A percentile compares a stretch with the other conserved stretches of the same genome.
phyloP scores from a whole-genome alignment of 2,888 invertebrate species.

The Andrena bicolor region DNA sequence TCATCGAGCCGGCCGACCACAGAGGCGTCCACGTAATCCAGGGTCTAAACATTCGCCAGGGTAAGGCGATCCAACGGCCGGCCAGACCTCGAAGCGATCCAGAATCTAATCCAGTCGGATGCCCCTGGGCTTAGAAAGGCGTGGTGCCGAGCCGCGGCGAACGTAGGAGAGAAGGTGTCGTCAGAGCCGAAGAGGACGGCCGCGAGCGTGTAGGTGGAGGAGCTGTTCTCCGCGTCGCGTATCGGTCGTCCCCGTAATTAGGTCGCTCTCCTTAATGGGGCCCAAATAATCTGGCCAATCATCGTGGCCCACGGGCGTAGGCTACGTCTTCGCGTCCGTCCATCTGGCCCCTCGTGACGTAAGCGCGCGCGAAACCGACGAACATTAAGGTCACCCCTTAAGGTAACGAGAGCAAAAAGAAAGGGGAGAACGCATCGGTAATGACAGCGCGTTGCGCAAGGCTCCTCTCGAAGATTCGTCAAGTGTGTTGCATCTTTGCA shows the following conservation, averaged over 20 bases:
- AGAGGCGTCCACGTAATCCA: conserved; percentile 43
- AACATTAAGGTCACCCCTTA: conserved; percentile 61
- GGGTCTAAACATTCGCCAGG: conserved; percentile 57
- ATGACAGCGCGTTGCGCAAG: conserved; percentile 32
- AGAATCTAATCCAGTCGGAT: conserved; percentile 76
- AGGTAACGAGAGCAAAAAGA: conserved; percentile 21
- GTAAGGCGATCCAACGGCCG: conserved; percentile 56
- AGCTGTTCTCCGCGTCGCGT: conserved; percentile 26
- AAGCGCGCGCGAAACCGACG: conserved; percentile 37
- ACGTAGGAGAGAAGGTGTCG: conserved; percentile 72
- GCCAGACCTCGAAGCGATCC: conserved; percentile 65
- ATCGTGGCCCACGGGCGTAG: conserved; percentile 23
- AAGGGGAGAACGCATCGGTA: conserved; percentile 32
- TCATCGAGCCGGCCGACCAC: conserved; percentile 28
- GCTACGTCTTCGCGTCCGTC: conserved; percentile 40
- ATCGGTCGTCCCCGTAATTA: conserved; percentile 51
- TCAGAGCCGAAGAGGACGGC: conserved; percentile 64
- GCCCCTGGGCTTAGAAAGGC: conserved; percentile 84
- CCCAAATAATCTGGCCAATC: conserved; percentile 61
- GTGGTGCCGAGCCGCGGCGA: conserved; percentile 70
- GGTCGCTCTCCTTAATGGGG: conserved; percentile 60
- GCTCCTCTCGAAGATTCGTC: conserved; percentile 8
- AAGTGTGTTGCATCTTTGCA: not conserved
- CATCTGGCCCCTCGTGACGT: conserved; percentile 46
- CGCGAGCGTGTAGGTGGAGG: conserved; percentile 63